Conservation (phyloP, 2,113 vertebrate species). For the Daphoenositta chrysoptera region DNA sequence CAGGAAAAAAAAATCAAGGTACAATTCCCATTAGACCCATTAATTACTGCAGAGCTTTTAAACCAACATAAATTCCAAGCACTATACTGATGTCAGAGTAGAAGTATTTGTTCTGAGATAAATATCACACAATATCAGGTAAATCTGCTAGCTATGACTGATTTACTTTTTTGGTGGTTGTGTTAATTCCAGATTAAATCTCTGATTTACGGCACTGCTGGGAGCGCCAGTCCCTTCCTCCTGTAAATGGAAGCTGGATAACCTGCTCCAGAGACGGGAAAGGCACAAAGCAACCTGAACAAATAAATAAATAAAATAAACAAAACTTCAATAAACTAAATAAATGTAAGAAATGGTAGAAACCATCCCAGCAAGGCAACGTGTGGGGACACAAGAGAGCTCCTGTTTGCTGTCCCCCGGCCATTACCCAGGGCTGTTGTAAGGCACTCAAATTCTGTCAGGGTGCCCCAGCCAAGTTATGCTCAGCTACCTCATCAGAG, state of each 20-base stretch:
- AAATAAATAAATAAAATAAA: too few species aligned
- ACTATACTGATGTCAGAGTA: neutral
- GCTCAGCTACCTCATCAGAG: too few species aligned
- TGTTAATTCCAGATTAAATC: neutral
- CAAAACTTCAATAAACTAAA: too few species aligned
- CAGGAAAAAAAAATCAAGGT: neutral
- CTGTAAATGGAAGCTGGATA: neutral
- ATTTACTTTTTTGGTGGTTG: neutral
- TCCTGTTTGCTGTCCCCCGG: neutral
- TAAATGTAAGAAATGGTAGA: neutral
- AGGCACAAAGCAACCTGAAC: neutral
- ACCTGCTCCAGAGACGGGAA: neutral
- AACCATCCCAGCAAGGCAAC: neutral
- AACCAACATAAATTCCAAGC: neutral
- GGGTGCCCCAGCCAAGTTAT: too few species aligned
- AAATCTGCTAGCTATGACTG: neutral
- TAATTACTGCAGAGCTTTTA: constrained; percentile 19
- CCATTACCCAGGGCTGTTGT: neutral
- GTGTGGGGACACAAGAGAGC: neutral
- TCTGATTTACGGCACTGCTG: neutral
- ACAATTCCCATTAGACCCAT: neutral
- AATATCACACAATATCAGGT: neutral
- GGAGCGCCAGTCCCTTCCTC: neutral
- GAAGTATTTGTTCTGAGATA: neutral
- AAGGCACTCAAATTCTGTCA: too few species aligned